These are phyloP conservation scores for Drosophila robusta DNA, from an alignment of 2,888 invertebrate genomes.

Conservation along the genomic window DNA sequence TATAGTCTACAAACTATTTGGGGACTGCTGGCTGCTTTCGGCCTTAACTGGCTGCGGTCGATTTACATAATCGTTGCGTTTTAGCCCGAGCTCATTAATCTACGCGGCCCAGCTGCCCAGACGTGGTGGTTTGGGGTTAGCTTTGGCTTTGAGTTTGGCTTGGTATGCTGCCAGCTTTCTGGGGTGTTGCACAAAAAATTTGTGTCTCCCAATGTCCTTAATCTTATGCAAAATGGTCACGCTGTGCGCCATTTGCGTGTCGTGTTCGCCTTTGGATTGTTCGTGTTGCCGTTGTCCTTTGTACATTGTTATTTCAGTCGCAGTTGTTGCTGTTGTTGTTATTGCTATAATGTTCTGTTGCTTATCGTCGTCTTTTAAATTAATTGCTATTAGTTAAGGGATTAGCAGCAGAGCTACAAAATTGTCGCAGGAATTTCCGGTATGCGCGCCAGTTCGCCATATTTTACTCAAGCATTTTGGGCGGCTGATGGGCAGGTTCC, in stretches of 20 bases:
- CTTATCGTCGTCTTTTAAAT: conserved; percentile 82
- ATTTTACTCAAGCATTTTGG: conserved; percentile 67
- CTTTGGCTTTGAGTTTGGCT: conserved; percentile 12
- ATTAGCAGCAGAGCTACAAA: conserved; percentile 79
- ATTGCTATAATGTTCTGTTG: conserved; percentile 59
- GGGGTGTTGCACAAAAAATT: conserved; percentile 35
- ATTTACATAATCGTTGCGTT: conserved; percentile 78
- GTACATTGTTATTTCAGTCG: conserved; percentile 14
- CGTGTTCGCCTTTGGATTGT: conserved; percentile 43
- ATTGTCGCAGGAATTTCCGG: conserved; percentile 81
- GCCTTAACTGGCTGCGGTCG: conserved; percentile 66
- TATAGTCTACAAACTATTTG: conserved; percentile 32
- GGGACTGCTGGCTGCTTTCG: conserved; percentile 23
- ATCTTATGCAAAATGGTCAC: conserved; percentile 79
- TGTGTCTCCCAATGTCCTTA: conserved; percentile 76
- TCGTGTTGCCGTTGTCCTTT: conserved; percentile 43
- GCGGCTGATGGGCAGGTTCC: background rate
- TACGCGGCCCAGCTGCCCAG: conserved; percentile 55
- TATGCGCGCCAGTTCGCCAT: conserved; percentile 71
- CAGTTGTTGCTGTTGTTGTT: conserved; percentile 26
- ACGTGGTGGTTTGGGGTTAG: conserved; percentile 14
- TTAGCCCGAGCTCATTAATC: conserved; percentile 76
- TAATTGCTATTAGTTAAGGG: conserved; percentile 83
- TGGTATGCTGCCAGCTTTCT: conserved; percentile 23
- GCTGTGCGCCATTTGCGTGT: conserved; percentile 75